Base-by-base conservation (phyloP, 2,888 invertebrate species). In the Pantelozetes paolii region DNA sequence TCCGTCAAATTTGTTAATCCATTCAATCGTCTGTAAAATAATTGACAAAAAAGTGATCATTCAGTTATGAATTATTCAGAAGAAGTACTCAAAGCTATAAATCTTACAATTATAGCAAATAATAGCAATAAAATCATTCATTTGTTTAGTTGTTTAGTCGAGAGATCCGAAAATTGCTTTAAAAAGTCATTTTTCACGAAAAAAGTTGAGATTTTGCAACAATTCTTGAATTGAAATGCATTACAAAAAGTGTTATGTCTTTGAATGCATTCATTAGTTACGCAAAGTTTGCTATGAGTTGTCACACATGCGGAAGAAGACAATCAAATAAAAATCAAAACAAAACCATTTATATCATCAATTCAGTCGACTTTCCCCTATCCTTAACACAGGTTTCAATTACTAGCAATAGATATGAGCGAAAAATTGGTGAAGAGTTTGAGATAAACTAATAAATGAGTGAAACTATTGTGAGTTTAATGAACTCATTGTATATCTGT, bases 1-100 rank as follows among this genome's bases (percentile, higher is more conserved):
- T 57, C 13, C 23, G 13, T 57, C 57, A 8, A 57, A 57, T 57
- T 57, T 57, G 57, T 57, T 57, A 26, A 57, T 57, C 57, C 57
- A 57, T 57, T 57, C 57, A 20, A 57, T 57, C 13, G 57, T 57
- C 57, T 57, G 28, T 28, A 57, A 57, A 57, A n/a, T n/a, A n/a
- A n/a, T n/a, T n/a, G n/a, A n/a, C n/a, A n/a, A n/a, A n/a, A n/a
- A n/a, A n/a, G n/a, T n/a, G n/a, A n/a, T n/a, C n/a, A n/a, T n/a
- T n/a, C n/a, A n/a, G n/a, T n/a, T n/a, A n/a, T n/a, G n/a, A n/a
- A n/a, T n/a, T n/a, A n/a, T n/a, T n/a, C n/a, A n/a, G n/a, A n/a
- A n/a, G n/a, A n/a, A n/a, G n/a, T n/a, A n/a, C n/a, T n/a, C n/a
- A n/a, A n/a, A 48, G n/a, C 48, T 48, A 20, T 48, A 48, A 40